A percentile compares a stretch with the other conserved stretches of the same genome.
phyloP scores from a whole-genome alignment of 2,797 vertebrate genomes.

The Falco cherrug region DNA sequence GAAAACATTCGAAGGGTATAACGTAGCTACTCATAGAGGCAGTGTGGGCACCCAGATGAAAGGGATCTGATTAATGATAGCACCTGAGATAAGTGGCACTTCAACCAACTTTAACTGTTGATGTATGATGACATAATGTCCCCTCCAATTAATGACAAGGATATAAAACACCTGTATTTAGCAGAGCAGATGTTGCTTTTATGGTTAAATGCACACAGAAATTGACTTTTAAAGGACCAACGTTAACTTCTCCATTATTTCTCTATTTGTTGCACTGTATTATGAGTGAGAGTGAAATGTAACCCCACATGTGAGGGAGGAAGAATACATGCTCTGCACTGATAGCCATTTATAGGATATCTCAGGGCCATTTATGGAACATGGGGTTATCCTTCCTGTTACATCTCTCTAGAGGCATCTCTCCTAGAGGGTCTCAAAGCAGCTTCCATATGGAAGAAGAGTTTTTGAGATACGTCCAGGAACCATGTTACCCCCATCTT shows the following conservation, averaged over 20 bases:
- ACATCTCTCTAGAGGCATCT: background rate
- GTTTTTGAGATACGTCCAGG: rapidly evolving
- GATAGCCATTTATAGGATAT: background rate
- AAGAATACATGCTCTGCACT: background rate
- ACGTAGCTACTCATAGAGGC: background rate
- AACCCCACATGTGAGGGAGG: background rate
- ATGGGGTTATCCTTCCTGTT: background rate
- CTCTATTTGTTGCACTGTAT: conserved; percentile 41
- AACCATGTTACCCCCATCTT: background rate
- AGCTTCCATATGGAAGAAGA: background rate
- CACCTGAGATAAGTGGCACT: conserved; percentile 79
- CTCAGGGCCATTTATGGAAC: background rate
- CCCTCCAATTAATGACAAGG: conserved; percentile 83
- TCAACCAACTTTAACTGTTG: conserved; percentile 77
- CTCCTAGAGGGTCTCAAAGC: background rate
- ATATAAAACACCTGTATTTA: conserved; percentile 82
- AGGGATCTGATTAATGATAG: conserved; percentile 77
- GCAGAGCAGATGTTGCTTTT: conserved; percentile 77
- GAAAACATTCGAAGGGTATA: background rate
- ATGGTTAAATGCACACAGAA: conserved; percentile 73
- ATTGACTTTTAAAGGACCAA: conserved; percentile 74
- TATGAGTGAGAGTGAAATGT: conserved; percentile 12
- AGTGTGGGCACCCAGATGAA: conserved; percentile 56
- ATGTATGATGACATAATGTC: conserved; percentile 81
- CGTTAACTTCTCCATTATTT: conserved; percentile 59